Evolutionary conservation across 2,888 invertebrate genomes (phyloP), one percentile per base, ranked within the genome.

Genomic region (Andrena flavipes): DNA sequence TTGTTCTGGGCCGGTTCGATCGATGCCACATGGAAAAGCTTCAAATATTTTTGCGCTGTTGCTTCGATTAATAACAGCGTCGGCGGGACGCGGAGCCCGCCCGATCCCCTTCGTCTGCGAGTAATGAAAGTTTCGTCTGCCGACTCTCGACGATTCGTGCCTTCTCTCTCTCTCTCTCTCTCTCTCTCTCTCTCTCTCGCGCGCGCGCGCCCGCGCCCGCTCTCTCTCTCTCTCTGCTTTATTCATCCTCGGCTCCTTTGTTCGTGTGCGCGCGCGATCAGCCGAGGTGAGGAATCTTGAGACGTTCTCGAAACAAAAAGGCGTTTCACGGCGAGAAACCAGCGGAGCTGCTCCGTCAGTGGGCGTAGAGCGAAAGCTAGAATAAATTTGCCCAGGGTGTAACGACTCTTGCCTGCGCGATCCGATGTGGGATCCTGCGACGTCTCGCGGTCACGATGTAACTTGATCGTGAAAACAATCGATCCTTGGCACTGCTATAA

Each of bases 281-380:
- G 69, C 16, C 85, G 86, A 77, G 82, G 73, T 69, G 77, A 86
- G 76, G 82, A 78, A 75, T 78, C 75, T 74, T 59, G 84, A 65
- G 75, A 81, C 64, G 70, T 64, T 75, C 86, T 73, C 48, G 80
- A 68, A 70, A 76, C 64, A 81, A 84, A 75, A 73, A 77, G 65
- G 62, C 71, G 59, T 65, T 51, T 56, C 51, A 23, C 30, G 29
- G 51, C 62, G 51, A 63, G 56, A 54, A 48, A 56, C 63, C 54
- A 62, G 30, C 7, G 68, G 26, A 35, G 13, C 63, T 2, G 33
- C 20, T 59, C 7, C 0, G 68, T 8, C 48, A 33, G 77, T 76
- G 73, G 62, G 77, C 69, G 82, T 77, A 73, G 23, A 23, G 65
- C 73, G 64, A 77, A 70, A 67, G 77, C 62, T 73, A 65, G 82